Evolutionary conservation across 2,797 vertebrate genomes (phyloP).

Genomic region (Pteronotus mesoamericanus): DNA sequence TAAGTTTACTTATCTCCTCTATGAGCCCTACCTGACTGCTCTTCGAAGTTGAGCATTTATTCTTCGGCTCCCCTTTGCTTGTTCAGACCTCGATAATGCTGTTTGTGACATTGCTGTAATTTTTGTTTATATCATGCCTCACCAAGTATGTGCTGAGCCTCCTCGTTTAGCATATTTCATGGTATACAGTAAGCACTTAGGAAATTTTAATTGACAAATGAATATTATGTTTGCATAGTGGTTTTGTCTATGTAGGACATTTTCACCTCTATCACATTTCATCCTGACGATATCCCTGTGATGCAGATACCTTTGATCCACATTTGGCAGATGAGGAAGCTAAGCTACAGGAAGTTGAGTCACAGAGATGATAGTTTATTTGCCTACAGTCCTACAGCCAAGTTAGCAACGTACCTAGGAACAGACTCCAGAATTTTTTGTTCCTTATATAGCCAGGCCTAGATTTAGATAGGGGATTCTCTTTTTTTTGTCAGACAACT

Average conservation of each 20-base stretch:
- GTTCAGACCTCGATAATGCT: neutral
- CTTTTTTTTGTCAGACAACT: neutral
- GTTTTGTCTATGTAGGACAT: neutral
- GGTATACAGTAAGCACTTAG: neutral
- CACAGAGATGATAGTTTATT: neutral
- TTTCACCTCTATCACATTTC: neutral
- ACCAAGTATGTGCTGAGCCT: neutral
- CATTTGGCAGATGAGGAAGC: constrained; percentile 30
- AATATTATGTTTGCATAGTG: neutral
- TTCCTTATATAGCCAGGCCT: neutral
- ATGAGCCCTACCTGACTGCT: neutral
- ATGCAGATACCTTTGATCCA: neutral
- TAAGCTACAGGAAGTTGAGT: constrained; percentile 18
- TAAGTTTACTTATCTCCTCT: neutral
- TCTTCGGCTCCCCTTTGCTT: neutral
- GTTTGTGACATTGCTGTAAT: neutral
- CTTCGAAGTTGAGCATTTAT: neutral
- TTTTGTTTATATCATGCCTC: neutral
- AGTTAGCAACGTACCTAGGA: neutral
- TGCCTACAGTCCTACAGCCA: neutral
- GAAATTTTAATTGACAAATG: neutral
- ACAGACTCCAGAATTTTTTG: neutral
- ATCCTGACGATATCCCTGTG: neutral
- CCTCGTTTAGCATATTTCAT: neutral
- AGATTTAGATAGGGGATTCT: neutral